These are phyloP conservation scores for Bolinopsis microptera DNA, from an alignment of 37 sponge, comb jelly and placozoan species.

Conservation along the genomic window DNA sequence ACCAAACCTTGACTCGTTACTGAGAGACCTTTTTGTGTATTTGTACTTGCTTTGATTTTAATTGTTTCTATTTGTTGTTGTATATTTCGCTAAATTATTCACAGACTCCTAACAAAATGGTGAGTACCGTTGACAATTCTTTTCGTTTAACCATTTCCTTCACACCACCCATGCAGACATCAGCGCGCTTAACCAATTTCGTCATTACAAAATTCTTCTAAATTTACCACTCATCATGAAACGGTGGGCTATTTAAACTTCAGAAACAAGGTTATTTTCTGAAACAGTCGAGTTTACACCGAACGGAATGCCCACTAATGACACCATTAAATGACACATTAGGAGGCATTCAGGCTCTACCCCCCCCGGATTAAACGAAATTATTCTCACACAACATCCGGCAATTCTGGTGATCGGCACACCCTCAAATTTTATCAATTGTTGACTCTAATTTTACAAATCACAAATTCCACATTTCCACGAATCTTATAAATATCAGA, in stretches of 20 bases:
- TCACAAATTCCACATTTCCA: background rate
- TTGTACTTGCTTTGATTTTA: background rate
- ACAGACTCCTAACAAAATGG: background rate
- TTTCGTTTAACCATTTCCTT: too few species aligned
- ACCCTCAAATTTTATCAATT: background rate
- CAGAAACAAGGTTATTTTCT: too few species aligned
- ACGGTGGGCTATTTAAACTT: too few species aligned
- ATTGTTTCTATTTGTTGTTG: background rate
- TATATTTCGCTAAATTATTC: background rate
- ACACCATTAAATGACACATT: background rate
- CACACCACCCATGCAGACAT: too few species aligned
- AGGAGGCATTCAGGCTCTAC: background rate
- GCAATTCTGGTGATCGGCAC: background rate
- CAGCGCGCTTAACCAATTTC: too few species aligned
- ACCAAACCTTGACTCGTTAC: background rate
- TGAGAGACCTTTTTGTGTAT: background rate
- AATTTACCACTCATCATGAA: too few species aligned
- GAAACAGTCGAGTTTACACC: background rate
- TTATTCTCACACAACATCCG: background rate
- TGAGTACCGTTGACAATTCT: too few species aligned
- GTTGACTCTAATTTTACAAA: background rate
- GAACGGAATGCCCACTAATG: background rate
- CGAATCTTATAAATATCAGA: background rate
- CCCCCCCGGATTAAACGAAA: background rate
- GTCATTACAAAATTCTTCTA: too few species aligned